Base-by-base conservation (phyloP, 2,797 vertebrate species). In the Coregonus sp. region DNA sequence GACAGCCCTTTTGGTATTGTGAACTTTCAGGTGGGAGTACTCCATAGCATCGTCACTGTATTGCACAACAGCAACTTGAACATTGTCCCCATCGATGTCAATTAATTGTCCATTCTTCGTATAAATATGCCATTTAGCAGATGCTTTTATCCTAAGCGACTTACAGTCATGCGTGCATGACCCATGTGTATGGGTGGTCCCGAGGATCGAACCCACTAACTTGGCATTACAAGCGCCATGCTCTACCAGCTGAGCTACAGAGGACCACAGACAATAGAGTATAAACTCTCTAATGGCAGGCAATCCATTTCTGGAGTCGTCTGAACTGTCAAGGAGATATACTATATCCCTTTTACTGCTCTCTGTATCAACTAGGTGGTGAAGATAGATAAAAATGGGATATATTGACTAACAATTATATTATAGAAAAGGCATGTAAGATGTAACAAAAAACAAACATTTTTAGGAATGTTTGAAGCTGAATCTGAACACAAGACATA, bases 291-390 rank as follows among this genome's bases (percentile, higher is more conserved):
- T 90, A 76, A 94, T 85, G 75, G 89, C 91, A 78, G 92, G 92
- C 40, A 95, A 75, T 74, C 89, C 92, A 82, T 91, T 94, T 91
- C 92, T 90, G 73, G 93, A 91, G 75, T 86, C 89, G 79, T 94
- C 90, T 0, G 93, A 93, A 67, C 93, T 91, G 86, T 95, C 93
- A 90, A 95, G 85, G 70, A 95, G 91, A 92, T 95, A 94, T 75
- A 94, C 92, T 78, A 95, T 86, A 73, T 95, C 94, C 84, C 91
- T 91, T 83, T 91, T 92, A 76, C 81, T 84, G 74, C 76, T 88
- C 54, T 87, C 87, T 92, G 81, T 86, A 69, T 91, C 77, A 84
- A 85, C 86, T 85, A 87, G 77, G 80, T 87, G 79, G 86, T 88
- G 70, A 82, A 85, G 54, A 82, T 72, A 87, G 69, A 91, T 83